A percentile compares a stretch with the other conserved stretches of the same genome.
Conservation (phyloP, 2,888 invertebrate species). For the Tipula unca region DNA sequence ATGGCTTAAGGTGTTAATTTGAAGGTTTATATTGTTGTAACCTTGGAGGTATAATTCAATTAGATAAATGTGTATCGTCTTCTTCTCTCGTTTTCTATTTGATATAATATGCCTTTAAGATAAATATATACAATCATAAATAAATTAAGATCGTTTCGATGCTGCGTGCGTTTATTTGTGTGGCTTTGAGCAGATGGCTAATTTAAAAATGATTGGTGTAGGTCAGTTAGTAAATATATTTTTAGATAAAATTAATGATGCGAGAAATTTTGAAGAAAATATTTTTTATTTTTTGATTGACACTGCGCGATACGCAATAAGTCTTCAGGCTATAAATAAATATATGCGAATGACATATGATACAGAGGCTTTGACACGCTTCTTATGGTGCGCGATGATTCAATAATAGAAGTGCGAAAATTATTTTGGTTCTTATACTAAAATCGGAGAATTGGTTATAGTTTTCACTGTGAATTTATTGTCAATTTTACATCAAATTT, state of each 20-base stretch:
- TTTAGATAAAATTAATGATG: neutral
- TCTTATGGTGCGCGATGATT: too few relatives aligned
- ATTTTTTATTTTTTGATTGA: neutral
- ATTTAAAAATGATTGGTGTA: neutral
- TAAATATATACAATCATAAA: neutral
- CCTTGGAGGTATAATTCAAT: neutral
- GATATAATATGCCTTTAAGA: neutral
- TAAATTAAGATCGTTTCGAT: neutral
- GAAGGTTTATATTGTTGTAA: neutral
- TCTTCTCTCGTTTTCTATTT: neutral
- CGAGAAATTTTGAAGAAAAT: neutral
- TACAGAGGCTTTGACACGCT: neutral
- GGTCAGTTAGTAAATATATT: neutral
- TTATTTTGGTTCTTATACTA: too few relatives aligned
- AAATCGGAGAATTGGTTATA: too few relatives aligned
- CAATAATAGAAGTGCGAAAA: too few relatives aligned
- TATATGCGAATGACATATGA: neutral
- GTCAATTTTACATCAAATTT: too few relatives aligned
- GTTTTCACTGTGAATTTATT: too few relatives aligned
- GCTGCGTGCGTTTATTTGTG: neutral
- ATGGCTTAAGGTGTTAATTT: neutral
- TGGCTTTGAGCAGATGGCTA: neutral
- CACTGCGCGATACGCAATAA: neutral
- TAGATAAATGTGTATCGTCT: neutral
- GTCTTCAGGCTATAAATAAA: neutral